Evolutionary conservation across 2,888 invertebrate genomes (phyloP).

Genomic region (Tholera decimalis): DNA sequence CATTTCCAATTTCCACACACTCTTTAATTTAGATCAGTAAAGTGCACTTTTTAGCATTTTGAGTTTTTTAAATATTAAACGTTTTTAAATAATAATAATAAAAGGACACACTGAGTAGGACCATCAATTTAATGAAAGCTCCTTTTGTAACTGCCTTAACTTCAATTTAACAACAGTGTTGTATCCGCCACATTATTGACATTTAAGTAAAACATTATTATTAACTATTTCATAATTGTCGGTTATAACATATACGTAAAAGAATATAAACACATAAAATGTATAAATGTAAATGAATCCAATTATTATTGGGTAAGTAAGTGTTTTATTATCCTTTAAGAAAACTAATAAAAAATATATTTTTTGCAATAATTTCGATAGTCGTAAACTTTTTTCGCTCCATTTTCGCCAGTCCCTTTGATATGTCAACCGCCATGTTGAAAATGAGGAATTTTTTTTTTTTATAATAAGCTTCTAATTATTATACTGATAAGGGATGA

Average conservation of each 20-base stretch:
- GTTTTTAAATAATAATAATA: background rate
- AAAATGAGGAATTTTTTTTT: conserved; percentile 1
- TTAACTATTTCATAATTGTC: conserved; percentile 6
- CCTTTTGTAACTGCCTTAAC: background rate
- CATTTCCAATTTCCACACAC: too few species aligned
- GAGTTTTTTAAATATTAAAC: too few species aligned
- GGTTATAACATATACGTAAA: conserved; percentile 21
- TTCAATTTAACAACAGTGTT: background rate
- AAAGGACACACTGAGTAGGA: background rate
- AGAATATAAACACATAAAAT: conserved; percentile 22
- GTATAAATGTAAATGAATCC: conserved; percentile 29
- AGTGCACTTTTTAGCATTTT: too few species aligned
- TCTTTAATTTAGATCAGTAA: too few species aligned
- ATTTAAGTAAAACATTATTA: conserved; percentile 8
- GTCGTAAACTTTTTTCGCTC: background rate
- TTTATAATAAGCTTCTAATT: conserved; percentile 24
- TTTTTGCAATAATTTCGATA: conserved; percentile 30
- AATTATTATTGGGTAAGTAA: conserved; percentile 19
- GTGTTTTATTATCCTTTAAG: conserved; percentile 16
- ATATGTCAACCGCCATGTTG: conserved; percentile 9
- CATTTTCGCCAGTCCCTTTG: conserved; percentile 26
- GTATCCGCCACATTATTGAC: background rate
- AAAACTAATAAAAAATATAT: conserved; percentile 25
- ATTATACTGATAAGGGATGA: conserved; percentile 21
- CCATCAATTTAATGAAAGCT: background rate